Percentiles rank a stretch among this genome's conserved stretches.
phyloP scores from a whole-genome alignment of 2,113 vertebrate species.

The Marmota monax region DNA sequence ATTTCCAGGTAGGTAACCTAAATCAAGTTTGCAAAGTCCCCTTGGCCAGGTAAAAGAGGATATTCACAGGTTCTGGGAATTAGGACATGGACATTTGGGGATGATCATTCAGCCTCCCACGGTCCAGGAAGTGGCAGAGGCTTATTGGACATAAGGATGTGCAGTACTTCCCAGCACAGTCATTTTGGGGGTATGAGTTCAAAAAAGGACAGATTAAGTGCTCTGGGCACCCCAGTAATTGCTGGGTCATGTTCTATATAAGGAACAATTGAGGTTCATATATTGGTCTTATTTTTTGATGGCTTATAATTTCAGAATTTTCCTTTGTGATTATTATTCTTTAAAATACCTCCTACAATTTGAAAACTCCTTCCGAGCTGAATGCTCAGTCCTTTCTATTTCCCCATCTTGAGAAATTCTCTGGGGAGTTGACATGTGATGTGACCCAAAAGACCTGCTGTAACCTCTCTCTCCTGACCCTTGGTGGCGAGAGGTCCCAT shows the following conservation, averaged over 20 bases:
- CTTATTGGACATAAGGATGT: not conserved
- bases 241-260: not conserved
- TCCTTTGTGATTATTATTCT: not conserved
- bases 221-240: fast-evolving
- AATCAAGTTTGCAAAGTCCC: not conserved
- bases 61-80: not conserved
- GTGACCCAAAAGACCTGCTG: fast-evolving
- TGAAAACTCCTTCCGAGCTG: not conserved
- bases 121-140: not conserved
- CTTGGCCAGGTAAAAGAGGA: not conserved
- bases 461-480: not conserved
- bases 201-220: not conserved
- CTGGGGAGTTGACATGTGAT: not conserved
- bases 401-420: fast-evolving
- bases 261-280: not conserved
- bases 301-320: not conserved
- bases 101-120: not conserved
- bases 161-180: not conserved
- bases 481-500: not conserved
- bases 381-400: not conserved
- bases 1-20: not conserved
- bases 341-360: not conserved
- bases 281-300: not conserved
- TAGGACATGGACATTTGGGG: no score
- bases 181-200: not conserved